Evolutionary conservation across 2,888 invertebrate genomes (phyloP), one percentile per base, ranked within the genome.

Genomic region (Mesorhabditis sp.): DNA sequence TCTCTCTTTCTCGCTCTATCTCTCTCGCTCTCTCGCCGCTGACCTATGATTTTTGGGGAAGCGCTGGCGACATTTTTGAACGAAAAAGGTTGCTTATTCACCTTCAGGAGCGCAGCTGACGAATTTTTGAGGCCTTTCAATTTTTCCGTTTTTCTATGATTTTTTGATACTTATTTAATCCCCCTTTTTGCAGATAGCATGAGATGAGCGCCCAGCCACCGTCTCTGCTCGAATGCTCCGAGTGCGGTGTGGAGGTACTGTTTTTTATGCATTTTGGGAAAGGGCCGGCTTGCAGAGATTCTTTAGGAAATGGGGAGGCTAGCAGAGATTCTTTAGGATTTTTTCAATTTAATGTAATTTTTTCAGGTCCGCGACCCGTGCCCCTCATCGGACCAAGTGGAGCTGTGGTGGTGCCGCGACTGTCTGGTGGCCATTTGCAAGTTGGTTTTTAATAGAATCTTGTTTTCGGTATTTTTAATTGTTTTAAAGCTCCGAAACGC

Each of bases 351-450:
- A 50, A 1, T 50, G 1, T n/a, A 2, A 50, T 2, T 50, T n/a
- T 50, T 50, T 50, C n/a, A 50, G 58, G 58, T 50, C n/a, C 58
- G 58, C n/a, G 58, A 50, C n/a, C 58, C 58, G 7, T 50, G 58
- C 58, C 58, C 58, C 7, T 50, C 58, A 2, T 50, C 58, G 15
- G 74, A 73, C 61, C 64, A 62, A 28, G 74, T 78, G 45, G 77
- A 80, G 15, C 70, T 78, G 62, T 80, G 80, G 80, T 80, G 80
- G 80, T 80, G 80, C 67, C 67, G 80, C 2, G 80, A 80, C 67
- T 80, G 80, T 69, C 69, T 75, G 66, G 67, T 70, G 6, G 76
- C 73, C 5, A 72, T 80, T 68, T 80, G 80, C 78, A 78, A 78
- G 80, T 80, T 45, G 74, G 80, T 76, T 67, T 65, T 67, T 50